Evolutionary conservation across 2,888 invertebrate species (phyloP), one percentile per base, ranked within the genome.

Genomic region (Deilephila elpenor): DNA sequence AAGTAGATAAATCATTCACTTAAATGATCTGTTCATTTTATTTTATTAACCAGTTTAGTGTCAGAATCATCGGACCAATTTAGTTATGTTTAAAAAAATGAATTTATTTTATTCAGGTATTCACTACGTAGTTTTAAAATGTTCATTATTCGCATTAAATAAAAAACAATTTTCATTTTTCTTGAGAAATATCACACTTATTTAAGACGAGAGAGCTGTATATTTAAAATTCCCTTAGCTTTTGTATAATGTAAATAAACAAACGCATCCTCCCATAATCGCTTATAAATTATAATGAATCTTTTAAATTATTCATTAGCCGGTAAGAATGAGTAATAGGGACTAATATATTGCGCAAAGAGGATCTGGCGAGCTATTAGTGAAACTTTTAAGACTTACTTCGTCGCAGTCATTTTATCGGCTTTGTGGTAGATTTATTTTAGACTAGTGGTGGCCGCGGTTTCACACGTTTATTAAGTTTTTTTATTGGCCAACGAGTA

Each of bases 241-340:
- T 25, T 20, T 44, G 51, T 25, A 64, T 64, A 67, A 67, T 51
- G 51, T 17, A 25, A 44, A 67, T 51, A 51, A 67, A 67, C 17
- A 20, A 25, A 17, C 51, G 25, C 5, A 14, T 67, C 64, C 37
- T 64, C 25, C 25, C 25, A 67, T 51, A 67, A 51, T 67, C 67
- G 44, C 25, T 7, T 67, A 44, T 25, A 51, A 67, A 67, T 44
- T 61, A n/a, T 61, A 44, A 51, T 67, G 67, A 11, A 67, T 67
- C 20, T 67, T 25, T 25, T 67, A 51, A 53, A 67, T 67, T 67
- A 67, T 25, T 51, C 51, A 51, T 64, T n/a, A 8, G 80, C 80
- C 79, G 83, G 84, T 83, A 81, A 77, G 74, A 78, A 60, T 72
- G 56, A 74, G 73, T 71, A 73, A 75, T 74, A 76, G 74, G n/a